Evolutionary conservation across 2,888 invertebrate genomes (phyloP).

Genomic region (Lomographa bimaculata): DNA sequence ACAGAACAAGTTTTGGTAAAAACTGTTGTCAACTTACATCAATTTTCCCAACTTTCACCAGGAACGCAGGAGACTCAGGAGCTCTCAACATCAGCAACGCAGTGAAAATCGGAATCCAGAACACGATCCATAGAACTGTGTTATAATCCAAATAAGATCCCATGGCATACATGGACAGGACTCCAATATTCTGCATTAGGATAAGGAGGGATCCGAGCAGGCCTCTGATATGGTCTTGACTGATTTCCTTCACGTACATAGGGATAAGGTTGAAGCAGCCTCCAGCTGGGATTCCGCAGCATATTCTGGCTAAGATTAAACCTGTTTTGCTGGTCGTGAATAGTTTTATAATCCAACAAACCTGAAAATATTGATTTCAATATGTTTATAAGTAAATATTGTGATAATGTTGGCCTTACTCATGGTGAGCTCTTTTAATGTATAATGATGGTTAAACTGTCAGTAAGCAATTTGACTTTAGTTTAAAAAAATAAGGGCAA

Average conservation of each 20-base stretch:
- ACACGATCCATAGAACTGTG: conserved; percentile 48
- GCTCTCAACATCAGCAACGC: conserved; percentile 52
- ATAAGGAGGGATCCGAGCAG: conserved; percentile 52
- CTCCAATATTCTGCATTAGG: conserved; percentile 54
- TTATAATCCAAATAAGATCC: conserved; percentile 57
- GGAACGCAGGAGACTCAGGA: conserved; percentile 65
- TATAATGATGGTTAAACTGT: too few species aligned
- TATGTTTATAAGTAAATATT: too few species aligned
- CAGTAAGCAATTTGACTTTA: too few species aligned
- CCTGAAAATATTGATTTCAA: too few species aligned
- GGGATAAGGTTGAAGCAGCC: conserved; percentile 58
- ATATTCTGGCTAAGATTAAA: conserved; percentile 51
- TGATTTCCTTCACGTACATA: conserved; percentile 64
- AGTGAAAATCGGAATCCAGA: conserved; percentile 48
- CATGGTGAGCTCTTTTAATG: too few species aligned
- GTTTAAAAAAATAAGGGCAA: too few species aligned
- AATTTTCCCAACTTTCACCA: conserved; percentile 55
- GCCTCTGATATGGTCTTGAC: conserved; percentile 60
- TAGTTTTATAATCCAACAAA: conserved; percentile 59
- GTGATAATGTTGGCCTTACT: too few species aligned
- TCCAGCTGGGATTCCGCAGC: conserved; percentile 54
- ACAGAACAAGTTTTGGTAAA: too few species aligned
- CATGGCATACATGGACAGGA: conserved; percentile 56
- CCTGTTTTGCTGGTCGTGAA: conserved; percentile 40
- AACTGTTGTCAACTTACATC: conserved; percentile 58